Conservation (phyloP, 64 coral and sea anemone genomes). For the Cladopsammia gracilis region DNA sequence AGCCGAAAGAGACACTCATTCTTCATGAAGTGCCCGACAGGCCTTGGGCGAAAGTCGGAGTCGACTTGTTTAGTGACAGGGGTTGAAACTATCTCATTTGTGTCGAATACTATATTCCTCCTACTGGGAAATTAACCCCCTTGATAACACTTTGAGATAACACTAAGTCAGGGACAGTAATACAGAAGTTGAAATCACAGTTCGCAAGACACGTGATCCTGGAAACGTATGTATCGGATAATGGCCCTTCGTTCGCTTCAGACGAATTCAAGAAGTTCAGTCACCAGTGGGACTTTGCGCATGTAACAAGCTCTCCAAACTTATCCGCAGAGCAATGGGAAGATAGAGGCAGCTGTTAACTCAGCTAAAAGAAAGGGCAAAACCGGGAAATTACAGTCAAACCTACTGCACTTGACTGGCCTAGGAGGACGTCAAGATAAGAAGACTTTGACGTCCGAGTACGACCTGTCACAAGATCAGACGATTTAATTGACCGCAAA, state of each 20-base stretch:
- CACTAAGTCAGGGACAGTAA: not conserved
- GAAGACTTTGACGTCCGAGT: too few species aligned
- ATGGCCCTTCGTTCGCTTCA: not conserved
- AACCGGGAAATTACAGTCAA: too few species aligned
- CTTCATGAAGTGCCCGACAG: not conserved
- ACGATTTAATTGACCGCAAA: too few species aligned
- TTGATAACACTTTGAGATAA: too few species aligned
- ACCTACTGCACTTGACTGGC: too few species aligned
- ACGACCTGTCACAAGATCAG: too few species aligned
- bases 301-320: not conserved
- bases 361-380: slow-evolving; percentile 22
- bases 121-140: slow-evolving; percentile 10
- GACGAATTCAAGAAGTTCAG: not conserved
- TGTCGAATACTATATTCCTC: not conserved
- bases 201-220: not conserved
- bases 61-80: not conserved
- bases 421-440: too few species aligned
- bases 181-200: not conserved
- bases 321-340: not conserved
- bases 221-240: not conserved
- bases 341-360: slow-evolving; percentile 21
- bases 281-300: not conserved
- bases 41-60: slow-evolving; percentile 24
- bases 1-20: slow-evolving; percentile 9
- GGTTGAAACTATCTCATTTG: not conserved